These are phyloP conservation scores for Agrochola litura DNA, from an alignment of 2,888 invertebrate genomes.

Conservation along the genomic window DNA sequence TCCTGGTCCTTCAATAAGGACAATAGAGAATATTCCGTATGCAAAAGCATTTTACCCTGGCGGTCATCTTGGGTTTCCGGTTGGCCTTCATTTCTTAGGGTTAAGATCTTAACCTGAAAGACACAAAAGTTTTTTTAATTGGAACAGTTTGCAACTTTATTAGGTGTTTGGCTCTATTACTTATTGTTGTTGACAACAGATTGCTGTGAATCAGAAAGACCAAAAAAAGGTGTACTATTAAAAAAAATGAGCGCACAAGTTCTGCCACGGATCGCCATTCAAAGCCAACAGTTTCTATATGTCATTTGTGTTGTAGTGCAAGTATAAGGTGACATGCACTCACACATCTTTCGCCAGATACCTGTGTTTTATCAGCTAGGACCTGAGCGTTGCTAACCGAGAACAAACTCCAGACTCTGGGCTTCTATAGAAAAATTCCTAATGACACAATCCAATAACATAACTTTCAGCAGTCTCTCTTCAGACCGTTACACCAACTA, in stretches of 20 bases:
- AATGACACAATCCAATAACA: background rate
- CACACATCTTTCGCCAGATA: background rate
- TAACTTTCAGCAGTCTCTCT: background rate
- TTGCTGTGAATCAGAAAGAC: too few relatives aligned
- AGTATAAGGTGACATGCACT: background rate
- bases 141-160: too few relatives aligned
- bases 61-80: conserved; percentile 93
- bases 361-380: background rate
- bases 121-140: conserved; percentile 80
- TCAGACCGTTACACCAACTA: background rate
- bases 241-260: too few relatives aligned
- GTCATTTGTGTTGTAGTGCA: background rate
- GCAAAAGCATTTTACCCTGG: conserved; percentile 94
- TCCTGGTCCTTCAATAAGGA: conserved; percentile 92
- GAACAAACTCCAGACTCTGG: background rate
- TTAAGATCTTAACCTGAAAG: conserved; percentile 92
- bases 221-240: too few relatives aligned
- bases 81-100: conserved; percentile 88
- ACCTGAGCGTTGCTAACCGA: background rate
- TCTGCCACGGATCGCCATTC: too few relatives aligned
- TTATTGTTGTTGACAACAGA: too few relatives aligned
- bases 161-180: too few relatives aligned
- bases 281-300: too few relatives aligned
- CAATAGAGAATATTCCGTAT: conserved; percentile 94
- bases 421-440: background rate